Evolutionary conservation across 2,888 invertebrate species (phyloP).

Genomic region (Galerucella calmariensis): DNA sequence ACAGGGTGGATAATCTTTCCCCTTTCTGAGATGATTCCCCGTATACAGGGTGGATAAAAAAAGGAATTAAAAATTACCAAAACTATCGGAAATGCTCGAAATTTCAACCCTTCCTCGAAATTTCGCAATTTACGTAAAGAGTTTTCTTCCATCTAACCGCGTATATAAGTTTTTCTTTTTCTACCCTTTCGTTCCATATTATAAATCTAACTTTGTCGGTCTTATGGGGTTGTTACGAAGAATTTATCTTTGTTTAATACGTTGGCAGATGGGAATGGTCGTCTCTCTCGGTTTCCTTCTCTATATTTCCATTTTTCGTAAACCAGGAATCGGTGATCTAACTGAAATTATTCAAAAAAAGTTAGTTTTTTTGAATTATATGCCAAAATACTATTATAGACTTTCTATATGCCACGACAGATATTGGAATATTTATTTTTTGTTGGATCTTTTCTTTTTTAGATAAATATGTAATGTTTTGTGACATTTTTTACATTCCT

Average conservation of each 20-base stretch:
- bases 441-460: too few species aligned
- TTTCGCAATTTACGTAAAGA: slow-evolving; percentile 23
- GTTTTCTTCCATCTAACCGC: slow-evolving; percentile 47
- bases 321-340: slow-evolving; percentile 24
- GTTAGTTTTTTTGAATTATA: too few species aligned
- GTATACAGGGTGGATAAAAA: too few species aligned
- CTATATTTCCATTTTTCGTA: slow-evolving; percentile 37
- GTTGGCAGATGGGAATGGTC: slow-evolving; percentile 38
- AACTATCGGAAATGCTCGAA: too few species aligned
- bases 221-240: slow-evolving; percentile 51
- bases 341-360: background rate
- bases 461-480: too few species aligned
- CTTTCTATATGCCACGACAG: too few species aligned
- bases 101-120: background rate
- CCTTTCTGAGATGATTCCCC: too few species aligned
- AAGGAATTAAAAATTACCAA: too few species aligned
- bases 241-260: slow-evolving; percentile 49
- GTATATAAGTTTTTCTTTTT: slow-evolving; percentile 50
- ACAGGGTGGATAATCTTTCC: too few species aligned
- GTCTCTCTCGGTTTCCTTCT: slow-evolving; percentile 39
- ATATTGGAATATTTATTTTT: too few species aligned
- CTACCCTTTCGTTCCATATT: slow-evolving; percentile 50
- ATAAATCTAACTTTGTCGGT: slow-evolving; percentile 56
- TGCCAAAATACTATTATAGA: too few species aligned
- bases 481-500: too few species aligned